Base-by-base conservation (phyloP, 2,113 vertebrate species). In the Scytalopus superciliaris region DNA sequence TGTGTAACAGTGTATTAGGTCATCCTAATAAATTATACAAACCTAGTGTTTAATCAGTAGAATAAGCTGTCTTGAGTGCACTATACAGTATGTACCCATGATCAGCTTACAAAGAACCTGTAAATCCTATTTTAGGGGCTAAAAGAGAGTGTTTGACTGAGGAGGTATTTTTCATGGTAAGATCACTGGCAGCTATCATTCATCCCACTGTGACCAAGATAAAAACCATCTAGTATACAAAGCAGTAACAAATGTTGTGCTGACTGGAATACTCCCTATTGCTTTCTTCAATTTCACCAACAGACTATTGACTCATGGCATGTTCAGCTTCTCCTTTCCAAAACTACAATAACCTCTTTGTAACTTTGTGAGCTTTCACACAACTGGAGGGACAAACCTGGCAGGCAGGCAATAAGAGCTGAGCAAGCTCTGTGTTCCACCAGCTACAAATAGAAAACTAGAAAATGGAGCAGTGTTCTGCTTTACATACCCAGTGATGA, bases 171-270 rank as follows among this genome's bases (percentile, higher is more conserved):
- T 49, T 69, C n/a, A 4, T 14, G 56, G 14, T 76, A 57, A 44
- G 74, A 90, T 63, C 50, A 63, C 35, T 81, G 92, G 63, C 76
- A 92, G 56, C 63, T 94, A 66, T 66, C 44, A 66, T 90, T 83
- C 80, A 22, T 86, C 56, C 94, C 52, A 15, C 33, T 81, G 53
- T 37, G 79, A 83, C 42, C 59, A 90, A 80, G 39, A 77, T 57
- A n/a, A 84, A 84, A 50, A 77, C 49, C 44, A 66, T 49, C 17
- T 50, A 57, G 35, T 19, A 63, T 23, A 81, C 33, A 33, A 27
- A 86, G 42, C 12, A 62, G 5, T 50, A 50, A 93, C 53, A 90
- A 70, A 45, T 63, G 30, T 80, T 69, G 59, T 42, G 50, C 53
- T 88, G 83, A 37, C 33, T 80, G 12, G 9, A 84, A 84, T n/a